Percentiles rank a stretch among this genome's conserved stretches.
Evolutionary conservation across 1,140 invertebrate genomes (phyloP).

Genomic region (Drosophila lacertosa): DNA sequence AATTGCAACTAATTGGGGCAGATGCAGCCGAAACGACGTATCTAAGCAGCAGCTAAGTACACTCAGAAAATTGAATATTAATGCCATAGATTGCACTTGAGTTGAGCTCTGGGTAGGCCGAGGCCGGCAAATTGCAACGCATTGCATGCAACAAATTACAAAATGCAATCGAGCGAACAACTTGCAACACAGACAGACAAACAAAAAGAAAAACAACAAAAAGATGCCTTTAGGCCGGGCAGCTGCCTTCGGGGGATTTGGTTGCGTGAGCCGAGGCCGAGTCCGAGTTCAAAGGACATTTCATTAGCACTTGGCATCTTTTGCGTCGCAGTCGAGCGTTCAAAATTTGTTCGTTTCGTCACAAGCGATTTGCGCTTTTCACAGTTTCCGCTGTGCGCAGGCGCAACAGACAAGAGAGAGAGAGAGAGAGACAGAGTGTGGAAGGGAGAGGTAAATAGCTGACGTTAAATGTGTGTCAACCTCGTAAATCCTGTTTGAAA

Average conservation of each 20-base stretch:
- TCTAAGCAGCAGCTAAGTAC: constrained; percentile 70
- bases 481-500: constrained; percentile 81
- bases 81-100: constrained; percentile 64
- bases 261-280: constrained; percentile 30
- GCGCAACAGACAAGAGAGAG: constrained; percentile 23
- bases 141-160: constrained; percentile 72
- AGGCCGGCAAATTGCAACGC: constrained; percentile 53
- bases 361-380: constrained; percentile 81
- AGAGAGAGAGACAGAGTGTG: background rate
- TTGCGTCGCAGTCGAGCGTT: constrained; percentile 63
- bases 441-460: constrained; percentile 19
- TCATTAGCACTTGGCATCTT: constrained; percentile 73
- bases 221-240: constrained; percentile 13
- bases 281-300: constrained; percentile 67
- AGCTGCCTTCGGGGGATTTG: constrained; percentile 38
- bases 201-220: background rate
- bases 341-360: constrained; percentile 74
- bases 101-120: constrained; percentile 37
- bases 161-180: constrained; percentile 69
- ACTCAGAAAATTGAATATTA: constrained; percentile 78
- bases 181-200: constrained; percentile 45
- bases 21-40: constrained; percentile 18
- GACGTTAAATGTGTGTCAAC: constrained; percentile 64
- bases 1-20: constrained; percentile 74
- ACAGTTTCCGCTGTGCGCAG: constrained; percentile 59